These are phyloP conservation scores for Sus cebifrons DNA, from an alignment of 2,797 vertebrate genomes.

Conservation along the genomic window DNA sequence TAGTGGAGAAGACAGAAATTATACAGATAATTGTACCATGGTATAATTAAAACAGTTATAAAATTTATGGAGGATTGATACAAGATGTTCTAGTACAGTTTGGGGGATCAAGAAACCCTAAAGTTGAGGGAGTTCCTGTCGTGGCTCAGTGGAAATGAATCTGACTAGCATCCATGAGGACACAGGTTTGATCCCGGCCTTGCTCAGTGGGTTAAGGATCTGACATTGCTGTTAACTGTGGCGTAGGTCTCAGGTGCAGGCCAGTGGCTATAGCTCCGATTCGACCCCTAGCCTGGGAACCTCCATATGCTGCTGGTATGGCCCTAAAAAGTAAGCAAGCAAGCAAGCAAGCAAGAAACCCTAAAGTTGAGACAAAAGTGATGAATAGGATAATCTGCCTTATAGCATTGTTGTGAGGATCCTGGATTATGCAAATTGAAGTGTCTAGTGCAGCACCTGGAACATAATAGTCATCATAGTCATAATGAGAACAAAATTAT, in stretches of 20 bases:
- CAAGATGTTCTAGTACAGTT: background rate
- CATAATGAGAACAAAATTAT: background rate
- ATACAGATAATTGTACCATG: background rate
- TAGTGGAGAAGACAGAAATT: background rate
- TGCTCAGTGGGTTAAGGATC: no score
- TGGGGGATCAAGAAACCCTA: background rate
- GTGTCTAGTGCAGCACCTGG: background rate
- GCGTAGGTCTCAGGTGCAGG: no score
- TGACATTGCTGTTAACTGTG: no score
- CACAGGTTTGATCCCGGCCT: no score
- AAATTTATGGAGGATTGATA: background rate
- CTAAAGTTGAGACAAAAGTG: background rate
- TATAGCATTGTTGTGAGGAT: background rate
- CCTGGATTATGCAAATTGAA: background rate
- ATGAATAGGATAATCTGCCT: background rate
- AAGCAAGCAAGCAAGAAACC: no score
- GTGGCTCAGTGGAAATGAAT: no score
- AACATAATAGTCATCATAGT: background rate
- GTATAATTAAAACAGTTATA: background rate
- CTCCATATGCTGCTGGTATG: no score
- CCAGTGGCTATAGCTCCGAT: no score
- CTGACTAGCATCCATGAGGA: no score
- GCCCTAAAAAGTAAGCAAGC: no score
- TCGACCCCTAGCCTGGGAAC: no score
- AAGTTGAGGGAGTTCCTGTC: no score